These are phyloP conservation scores for Aldabrachelys gigantea DNA, from an alignment of 2,113 vertebrate genomes.

Conservation along the genomic window DNA sequence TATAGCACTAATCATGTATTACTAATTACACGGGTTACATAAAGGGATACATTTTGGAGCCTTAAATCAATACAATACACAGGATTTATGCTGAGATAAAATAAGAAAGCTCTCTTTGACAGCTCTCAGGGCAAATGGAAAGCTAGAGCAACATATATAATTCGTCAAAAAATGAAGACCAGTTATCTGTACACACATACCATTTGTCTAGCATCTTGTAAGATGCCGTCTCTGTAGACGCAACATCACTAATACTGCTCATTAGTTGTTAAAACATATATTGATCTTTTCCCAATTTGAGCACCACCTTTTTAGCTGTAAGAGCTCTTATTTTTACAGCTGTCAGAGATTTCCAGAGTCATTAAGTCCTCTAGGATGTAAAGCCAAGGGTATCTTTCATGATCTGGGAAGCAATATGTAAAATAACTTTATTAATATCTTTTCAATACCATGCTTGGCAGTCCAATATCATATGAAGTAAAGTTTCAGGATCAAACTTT, in stretches of 20 bases:
- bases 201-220: background rate
- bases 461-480: background rate
- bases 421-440: background rate
- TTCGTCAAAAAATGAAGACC: background rate
- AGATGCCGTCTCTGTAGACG: background rate
- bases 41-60: background rate
- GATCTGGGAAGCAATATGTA: background rate
- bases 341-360: background rate
- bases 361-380: background rate
- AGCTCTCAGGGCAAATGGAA: background rate
- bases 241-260: background rate
- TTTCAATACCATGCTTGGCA: slow-evolving; percentile 8
- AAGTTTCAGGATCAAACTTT: background rate
- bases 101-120: background rate
- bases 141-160: background rate
- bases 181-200: background rate
- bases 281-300: background rate
- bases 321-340: background rate
- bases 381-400: background rate
- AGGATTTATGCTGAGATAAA: background rate
- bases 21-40: background rate
- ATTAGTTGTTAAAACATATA: background rate
- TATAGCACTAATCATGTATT: background rate
- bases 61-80: background rate
- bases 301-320: background rate